These are phyloP conservation scores for Calameuta idolon DNA, from an alignment of 2,888 invertebrate genomes.

Conservation along the genomic window DNA sequence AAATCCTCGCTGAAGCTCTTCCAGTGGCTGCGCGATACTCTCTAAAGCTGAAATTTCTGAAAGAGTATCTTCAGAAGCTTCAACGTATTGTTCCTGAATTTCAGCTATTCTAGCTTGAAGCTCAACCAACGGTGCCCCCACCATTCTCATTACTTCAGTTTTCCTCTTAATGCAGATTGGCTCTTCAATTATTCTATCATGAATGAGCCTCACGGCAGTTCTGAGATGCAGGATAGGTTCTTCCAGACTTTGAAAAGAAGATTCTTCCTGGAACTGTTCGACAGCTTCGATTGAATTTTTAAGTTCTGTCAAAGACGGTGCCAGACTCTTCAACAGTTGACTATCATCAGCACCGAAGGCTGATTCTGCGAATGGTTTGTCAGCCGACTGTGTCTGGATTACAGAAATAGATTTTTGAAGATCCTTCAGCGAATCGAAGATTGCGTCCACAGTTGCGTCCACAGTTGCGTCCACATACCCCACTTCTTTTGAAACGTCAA, in stretches of 20 bases:
- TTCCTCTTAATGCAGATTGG: constrained; percentile 2
- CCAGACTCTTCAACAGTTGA: constrained; percentile 11
- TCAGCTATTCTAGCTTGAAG: constrained; percentile 18
- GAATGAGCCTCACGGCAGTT: constrained; percentile 13
- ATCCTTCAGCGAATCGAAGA: constrained; percentile 45
- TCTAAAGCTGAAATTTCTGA: constrained; percentile 57
- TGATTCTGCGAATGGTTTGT: constrained; percentile 36
- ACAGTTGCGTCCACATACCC: background rate
- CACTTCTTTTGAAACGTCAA: constrained; percentile 47
- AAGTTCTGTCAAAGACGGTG: constrained; percentile 15
- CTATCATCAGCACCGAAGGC: constrained; percentile 15
- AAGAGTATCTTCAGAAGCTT: constrained; percentile 44
- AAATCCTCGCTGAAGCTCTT: constrained; percentile 43
- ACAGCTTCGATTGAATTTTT: constrained; percentile 15
- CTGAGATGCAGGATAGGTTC: constrained; percentile 9
- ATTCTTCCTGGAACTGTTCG: background rate
- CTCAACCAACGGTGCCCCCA: constrained; percentile 15
- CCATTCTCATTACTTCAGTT: constrained; percentile 8
- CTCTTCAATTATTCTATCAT: constrained; percentile 7
- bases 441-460: background rate
- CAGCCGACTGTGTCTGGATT: constrained; percentile 47
- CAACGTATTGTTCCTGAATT: constrained; percentile 53
- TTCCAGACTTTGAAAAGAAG: constrained; percentile 12
- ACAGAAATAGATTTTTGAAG: constrained; percentile 47
- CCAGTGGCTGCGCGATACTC: constrained; percentile 49